These are phyloP conservation scores for Petrocephalus schoutedeni DNA, from an alignment of 2,797 vertebrate species.

Conservation along the genomic window DNA sequence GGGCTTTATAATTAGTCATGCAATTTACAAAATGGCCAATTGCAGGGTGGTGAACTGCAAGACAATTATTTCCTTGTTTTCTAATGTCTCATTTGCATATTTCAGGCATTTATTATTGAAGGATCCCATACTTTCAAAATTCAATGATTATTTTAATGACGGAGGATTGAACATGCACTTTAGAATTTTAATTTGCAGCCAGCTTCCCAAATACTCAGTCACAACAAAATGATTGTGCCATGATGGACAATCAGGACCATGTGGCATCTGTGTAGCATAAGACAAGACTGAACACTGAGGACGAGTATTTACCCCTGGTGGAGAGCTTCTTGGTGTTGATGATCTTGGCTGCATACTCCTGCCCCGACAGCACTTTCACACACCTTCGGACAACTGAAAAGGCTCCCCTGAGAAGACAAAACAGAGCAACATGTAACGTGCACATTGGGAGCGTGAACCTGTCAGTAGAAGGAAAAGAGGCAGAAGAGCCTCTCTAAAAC, in stretches of 20 bases:
- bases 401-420: slow-evolving; percentile 72
- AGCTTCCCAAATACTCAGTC: neutral
- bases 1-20: neutral
- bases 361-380: slow-evolving; percentile 90
- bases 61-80: neutral
- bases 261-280: neutral
- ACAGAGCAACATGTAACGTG: neutral
- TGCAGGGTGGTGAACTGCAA: neutral
- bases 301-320: slow-evolving; percentile 75
- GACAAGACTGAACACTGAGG: neutral
- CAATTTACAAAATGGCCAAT: neutral
- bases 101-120: neutral
- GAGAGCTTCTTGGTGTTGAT: slow-evolving; percentile 99
- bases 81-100: neutral
- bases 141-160: neutral
- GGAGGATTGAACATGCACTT: neutral
- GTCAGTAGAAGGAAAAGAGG: neutral
- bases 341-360: slow-evolving; percentile 96
- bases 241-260: neutral
- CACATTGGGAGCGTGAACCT: neutral
- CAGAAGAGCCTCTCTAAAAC: neutral
- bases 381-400: slow-evolving; percentile 95
- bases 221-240: neutral
- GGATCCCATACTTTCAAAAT: neutral
- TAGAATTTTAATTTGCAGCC: neutral